These are phyloP conservation scores for Tipula vernalis DNA, from an alignment of 2,888 invertebrate genomes.

Conservation along the genomic window DNA sequence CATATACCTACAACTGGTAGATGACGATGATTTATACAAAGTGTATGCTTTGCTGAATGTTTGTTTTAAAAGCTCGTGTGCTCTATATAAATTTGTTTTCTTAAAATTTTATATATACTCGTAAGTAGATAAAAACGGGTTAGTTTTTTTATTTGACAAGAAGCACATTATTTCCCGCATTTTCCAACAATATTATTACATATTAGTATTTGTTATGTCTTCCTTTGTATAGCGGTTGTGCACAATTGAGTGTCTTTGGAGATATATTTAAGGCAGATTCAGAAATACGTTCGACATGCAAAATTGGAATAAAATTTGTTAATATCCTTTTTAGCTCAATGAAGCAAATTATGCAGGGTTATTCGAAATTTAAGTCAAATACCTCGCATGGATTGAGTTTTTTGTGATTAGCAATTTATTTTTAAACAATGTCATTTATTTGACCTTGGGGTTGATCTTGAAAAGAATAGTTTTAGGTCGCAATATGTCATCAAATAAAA, in stretches of 20 bases:
- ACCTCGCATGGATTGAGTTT: too few species aligned
- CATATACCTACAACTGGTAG: background rate
- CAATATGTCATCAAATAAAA: too few species aligned
- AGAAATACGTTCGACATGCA: background rate
- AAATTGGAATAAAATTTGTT: background rate
- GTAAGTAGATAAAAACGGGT: background rate
- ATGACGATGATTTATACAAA: background rate
- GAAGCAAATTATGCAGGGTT: background rate
- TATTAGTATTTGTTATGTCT: background rate
- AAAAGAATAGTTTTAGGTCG: too few species aligned
- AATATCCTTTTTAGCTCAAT: background rate
- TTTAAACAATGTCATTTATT: too few species aligned
- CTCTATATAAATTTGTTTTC: background rate
- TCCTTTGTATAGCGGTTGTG: background rate
- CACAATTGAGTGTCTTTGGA: background rate
- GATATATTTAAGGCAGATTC: background rate
- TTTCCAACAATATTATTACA: background rate
- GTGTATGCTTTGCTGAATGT: background rate
- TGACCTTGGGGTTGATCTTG: too few species aligned
- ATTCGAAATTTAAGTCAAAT: too few species aligned
- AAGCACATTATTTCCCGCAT: background rate
- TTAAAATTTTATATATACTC: background rate
- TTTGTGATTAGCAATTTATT: too few species aligned
- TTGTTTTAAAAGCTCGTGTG: background rate
- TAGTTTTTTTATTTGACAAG: background rate